phyloP scores from a whole-genome alignment of 2,797 vertebrate genomes.

The Phrynocephalus vlangalii region DNA sequence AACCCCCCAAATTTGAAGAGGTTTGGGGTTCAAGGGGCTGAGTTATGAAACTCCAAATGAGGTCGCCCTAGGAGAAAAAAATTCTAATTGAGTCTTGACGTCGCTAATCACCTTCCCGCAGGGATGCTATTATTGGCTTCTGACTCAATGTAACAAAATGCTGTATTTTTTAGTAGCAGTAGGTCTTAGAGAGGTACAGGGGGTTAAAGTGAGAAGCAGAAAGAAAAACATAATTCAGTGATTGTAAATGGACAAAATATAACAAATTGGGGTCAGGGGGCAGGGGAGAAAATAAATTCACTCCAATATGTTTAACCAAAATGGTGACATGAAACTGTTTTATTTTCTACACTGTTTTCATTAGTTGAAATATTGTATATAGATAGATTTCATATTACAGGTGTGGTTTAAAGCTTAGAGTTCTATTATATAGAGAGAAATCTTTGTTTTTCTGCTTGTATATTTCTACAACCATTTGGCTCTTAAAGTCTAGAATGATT shows the following conservation, averaged over 20 bases:
- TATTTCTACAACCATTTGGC: background rate
- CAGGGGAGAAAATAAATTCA: no score
- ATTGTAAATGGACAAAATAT: background rate
- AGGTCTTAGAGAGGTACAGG: background rate
- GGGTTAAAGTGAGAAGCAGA: background rate
- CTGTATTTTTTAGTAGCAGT: no score
- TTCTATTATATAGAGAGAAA: background rate
- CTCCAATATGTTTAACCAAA: background rate
- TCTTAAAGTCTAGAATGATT: background rate
- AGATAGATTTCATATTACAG: background rate
- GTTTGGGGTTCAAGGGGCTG: no score
- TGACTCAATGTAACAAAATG: no score
- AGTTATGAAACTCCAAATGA: no score
- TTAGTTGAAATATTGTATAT: background rate
- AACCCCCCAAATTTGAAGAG: no score
- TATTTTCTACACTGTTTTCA: background rate
- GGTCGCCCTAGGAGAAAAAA: no score
- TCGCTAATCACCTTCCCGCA: no score
- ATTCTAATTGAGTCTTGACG: no score
- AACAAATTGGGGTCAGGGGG: background rate
- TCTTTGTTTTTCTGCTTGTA: background rate
- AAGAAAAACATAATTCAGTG: background rate
- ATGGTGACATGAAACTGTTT: background rate
- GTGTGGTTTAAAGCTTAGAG: background rate
- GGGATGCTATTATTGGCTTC: no score